Base-by-base conservation (phyloP, 2,888 invertebrate species). In the Drosophila colorata region DNA sequence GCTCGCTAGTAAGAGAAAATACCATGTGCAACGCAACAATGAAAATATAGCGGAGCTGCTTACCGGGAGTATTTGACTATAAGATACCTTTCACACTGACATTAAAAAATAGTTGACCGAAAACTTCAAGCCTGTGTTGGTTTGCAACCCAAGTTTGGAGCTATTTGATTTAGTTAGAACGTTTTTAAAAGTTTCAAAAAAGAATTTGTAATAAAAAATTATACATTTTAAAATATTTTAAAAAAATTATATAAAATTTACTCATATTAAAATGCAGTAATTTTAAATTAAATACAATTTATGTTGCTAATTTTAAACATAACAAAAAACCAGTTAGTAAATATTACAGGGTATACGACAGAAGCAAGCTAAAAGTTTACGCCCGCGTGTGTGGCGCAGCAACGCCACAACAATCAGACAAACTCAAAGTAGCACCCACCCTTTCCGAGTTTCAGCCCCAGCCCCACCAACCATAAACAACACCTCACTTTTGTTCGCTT, bases 1-100 rank as follows among this genome's bases (percentile, higher is more conserved):
- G 41, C 18, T 18, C 37, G 7, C 37, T 28, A 25, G 40, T 16
- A 35, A 3, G 41, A 16, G 9, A 37, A 63, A 43, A 48, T 16
- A 31, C 57, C 57, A 43, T 37, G 28, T 40, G 40, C 41, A 63
- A 35, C 7, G 16, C 16, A 51, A 28, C 31, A 55, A 47, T 46
- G 16, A 11, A 55, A 46, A 28, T 28, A 14, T 14, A 48, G 25
- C 3, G 16, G 1, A 16, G 1, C 13, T 38, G 31, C 28, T 11
- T 16, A 38, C 9, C 13, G 1, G 1, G 1, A 6, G 8, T 25
- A 16, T 38, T 2, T 5, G 13, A 9, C 14, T 8, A 9, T 16
- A 13, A 33, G 23, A 38, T 16, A 51, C 16, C 13, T 16, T 13
- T n/a, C 14, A 31, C 7, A 25, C 25, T 25, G 25, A 6, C 6